phyloP scores from a whole-genome alignment of 2,888 invertebrate genomes.

The Oxytorus armatus region DNA sequence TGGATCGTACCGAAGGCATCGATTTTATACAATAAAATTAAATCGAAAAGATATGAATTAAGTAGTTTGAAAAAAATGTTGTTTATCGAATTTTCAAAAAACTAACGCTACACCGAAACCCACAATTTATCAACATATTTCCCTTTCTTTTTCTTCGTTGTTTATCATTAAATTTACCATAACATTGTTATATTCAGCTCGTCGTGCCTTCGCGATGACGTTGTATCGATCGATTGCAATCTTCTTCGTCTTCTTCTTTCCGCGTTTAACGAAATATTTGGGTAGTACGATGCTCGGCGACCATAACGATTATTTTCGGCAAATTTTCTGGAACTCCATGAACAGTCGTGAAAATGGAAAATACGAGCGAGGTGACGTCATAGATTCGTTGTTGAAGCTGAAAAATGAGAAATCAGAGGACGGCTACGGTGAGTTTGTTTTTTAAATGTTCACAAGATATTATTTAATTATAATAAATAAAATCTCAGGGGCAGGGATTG shows the following conservation, averaged over 20 bases:
- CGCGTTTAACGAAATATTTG: slow-evolving; percentile 60
- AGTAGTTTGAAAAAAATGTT: too few species aligned
- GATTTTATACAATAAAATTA: too few species aligned
- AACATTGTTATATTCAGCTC: slow-evolving; percentile 50
- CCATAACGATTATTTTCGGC: slow-evolving; percentile 73
- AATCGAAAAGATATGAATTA: too few species aligned
- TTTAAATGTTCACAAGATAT: too few species aligned
- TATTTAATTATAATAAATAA: too few species aligned
- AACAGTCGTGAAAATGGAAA: slow-evolving; percentile 72
- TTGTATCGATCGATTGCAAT: slow-evolving; percentile 49
- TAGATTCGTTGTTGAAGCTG: slow-evolving; percentile 76
- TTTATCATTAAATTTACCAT: neutral
- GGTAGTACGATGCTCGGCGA: slow-evolving; percentile 67
- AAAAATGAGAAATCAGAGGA: slow-evolving; percentile 72
- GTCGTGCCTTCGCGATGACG: slow-evolving; percentile 40
- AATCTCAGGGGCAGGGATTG: too few species aligned
- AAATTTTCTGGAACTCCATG: slow-evolving; percentile 78
- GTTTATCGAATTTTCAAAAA: too few species aligned
- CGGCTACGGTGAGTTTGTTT: slow-evolving; percentile 75
- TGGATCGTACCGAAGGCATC: too few species aligned
- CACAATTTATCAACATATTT: too few species aligned
- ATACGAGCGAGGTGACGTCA: slow-evolving; percentile 76
- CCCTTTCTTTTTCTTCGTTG: slow-evolving; percentile 1
- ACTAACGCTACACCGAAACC: too few species aligned
- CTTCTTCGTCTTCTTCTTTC: slow-evolving; percentile 75